These are phyloP conservation scores for Melopsittacus undulatus DNA, from an alignment of 2,797 vertebrate species.

Conservation along the genomic window DNA sequence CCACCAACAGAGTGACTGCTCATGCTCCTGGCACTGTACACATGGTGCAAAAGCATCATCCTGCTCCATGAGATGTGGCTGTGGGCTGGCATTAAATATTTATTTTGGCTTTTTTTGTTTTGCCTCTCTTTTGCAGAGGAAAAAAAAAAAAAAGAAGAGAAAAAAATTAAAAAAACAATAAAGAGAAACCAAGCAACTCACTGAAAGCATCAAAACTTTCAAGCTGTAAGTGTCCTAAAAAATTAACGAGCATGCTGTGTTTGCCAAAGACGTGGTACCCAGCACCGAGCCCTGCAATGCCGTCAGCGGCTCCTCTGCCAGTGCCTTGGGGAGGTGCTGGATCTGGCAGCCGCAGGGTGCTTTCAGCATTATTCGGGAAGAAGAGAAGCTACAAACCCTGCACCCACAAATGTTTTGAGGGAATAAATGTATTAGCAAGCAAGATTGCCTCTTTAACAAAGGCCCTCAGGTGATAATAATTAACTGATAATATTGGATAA, in stretches of 20 bases:
- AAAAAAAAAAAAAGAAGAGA: background rate
- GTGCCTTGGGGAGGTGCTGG: background rate
- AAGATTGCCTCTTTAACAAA: background rate
- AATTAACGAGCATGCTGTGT: background rate
- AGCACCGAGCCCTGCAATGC: background rate
- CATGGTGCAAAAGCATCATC: fast-evolving
- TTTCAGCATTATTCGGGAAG: background rate
- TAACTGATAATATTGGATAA: conserved; percentile 51
- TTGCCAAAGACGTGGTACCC: background rate
- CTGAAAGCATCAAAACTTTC: background rate
- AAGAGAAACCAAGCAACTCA: background rate
- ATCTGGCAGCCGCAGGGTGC: fast-evolving
- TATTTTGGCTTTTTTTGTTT: background rate
- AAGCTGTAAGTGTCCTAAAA: background rate
- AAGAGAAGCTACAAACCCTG: background rate
- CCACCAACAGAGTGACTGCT: fast-evolving
- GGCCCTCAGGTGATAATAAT: conserved; percentile 49
- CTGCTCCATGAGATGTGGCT: background rate
- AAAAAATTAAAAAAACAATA: too few species aligned
- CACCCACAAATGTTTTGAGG: background rate
- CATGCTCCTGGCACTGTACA: fast-evolving
- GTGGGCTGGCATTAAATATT: background rate
- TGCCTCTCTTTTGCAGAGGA: background rate
- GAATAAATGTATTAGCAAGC: background rate
- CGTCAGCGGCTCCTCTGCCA: background rate